Evolutionary conservation across 2,888 invertebrate genomes (phyloP).

Genomic region (Furcula furcula): DNA sequence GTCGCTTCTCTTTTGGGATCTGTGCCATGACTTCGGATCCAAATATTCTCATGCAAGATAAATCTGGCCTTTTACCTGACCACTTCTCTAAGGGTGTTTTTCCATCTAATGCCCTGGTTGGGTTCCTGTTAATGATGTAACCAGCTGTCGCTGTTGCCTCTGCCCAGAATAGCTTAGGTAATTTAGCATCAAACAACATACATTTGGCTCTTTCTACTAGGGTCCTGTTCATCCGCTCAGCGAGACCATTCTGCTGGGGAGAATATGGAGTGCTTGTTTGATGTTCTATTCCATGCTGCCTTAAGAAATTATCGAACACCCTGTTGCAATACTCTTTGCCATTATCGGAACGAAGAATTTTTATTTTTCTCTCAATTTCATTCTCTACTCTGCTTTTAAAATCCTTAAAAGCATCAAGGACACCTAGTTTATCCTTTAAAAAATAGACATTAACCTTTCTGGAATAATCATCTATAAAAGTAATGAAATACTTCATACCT

Average conservation of each 20-base stretch:
- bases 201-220: no score
- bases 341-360: constrained; percentile 12
- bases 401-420: neutral
- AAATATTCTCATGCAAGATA: neutral
- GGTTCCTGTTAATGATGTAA: constrained; percentile 7
- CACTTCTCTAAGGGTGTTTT: constrained; percentile 4
- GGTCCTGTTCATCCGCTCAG: no score
- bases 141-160: constrained; percentile 4
- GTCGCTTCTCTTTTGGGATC: no score
- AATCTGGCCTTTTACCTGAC: neutral
- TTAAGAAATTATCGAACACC: constrained; percentile 8
- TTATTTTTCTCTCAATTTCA: constrained; percentile 11
- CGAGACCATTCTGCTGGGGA: constrained; percentile 16
- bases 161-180: constrained; percentile 7
- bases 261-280: constrained; percentile 13
- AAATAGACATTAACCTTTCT: neutral
- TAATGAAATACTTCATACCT: constrained; percentile 10
- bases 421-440: neutral
- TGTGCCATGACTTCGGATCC: no score
- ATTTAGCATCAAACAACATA: no score
- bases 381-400: constrained; percentile 15
- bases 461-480: constrained; percentile 14
- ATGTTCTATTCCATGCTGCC: constrained; percentile 7
- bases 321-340: constrained; percentile 13
- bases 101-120: constrained; percentile 1